phyloP scores from a whole-genome alignment of 2,797 vertebrate genomes.

The Halcyon badia region DNA sequence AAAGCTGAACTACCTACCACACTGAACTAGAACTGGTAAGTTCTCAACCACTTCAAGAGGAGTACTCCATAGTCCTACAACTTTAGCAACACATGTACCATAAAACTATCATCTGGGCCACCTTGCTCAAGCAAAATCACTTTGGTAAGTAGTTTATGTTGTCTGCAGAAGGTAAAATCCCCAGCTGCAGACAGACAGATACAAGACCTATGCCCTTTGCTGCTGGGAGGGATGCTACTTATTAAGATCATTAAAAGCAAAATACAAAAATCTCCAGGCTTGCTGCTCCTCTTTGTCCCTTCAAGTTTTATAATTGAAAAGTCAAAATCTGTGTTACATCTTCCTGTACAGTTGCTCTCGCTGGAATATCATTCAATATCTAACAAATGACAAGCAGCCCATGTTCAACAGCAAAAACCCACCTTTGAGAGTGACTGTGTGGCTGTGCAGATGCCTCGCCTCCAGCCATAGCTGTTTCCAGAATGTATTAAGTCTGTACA shows the following conservation, averaged over 20 bases:
- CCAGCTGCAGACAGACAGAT: not conserved
- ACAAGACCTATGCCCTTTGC: not conserved
- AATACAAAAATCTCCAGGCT: not conserved
- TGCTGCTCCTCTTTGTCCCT: not conserved
- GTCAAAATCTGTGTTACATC: not conserved
- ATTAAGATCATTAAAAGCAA: not conserved
- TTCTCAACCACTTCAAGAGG: not conserved
- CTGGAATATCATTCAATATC: not conserved
- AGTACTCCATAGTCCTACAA: not conserved
- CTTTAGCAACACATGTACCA: not conserved
- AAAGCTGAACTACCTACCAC: not conserved
- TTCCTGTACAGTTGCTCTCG: not conserved
- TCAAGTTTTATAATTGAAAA: not conserved
- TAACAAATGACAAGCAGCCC: not conserved
- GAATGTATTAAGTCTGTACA: not conserved
- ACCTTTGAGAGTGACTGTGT: not conserved
- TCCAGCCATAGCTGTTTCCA: not conserved
- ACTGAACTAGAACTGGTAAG: not conserved
- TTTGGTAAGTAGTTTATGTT: not conserved
- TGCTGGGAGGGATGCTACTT: not conserved
- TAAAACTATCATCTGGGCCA: not conserved
- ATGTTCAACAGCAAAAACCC: not conserved
- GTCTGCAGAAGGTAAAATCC: not conserved
- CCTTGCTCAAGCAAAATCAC: not conserved
- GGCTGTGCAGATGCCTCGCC: not conserved